Evolutionary conservation across 1,140 invertebrate genomes (phyloP).

Genomic region (Drosophila mojavensis): DNA sequence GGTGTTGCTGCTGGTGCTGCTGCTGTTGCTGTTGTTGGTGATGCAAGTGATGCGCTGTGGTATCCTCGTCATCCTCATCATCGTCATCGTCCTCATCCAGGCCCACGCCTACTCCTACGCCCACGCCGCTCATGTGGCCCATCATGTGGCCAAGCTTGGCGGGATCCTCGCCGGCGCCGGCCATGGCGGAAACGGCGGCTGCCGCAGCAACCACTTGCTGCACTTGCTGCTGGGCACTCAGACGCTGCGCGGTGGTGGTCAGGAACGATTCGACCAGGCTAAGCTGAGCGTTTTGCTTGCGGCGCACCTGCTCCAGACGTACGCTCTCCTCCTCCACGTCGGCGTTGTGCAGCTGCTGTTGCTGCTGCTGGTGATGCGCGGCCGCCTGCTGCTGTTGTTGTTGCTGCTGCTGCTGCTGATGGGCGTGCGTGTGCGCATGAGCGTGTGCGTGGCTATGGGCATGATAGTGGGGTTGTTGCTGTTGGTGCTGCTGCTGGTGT

Average conservation of each 20-base stretch:
- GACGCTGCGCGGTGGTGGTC: slow-evolving; percentile 77
- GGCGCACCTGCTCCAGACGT: slow-evolving; percentile 68
- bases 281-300: slow-evolving; percentile 80
- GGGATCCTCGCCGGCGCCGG: slow-evolving; percentile 67
- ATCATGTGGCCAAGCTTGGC: slow-evolving; percentile 76
- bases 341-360: slow-evolving; percentile 60
- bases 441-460: slow-evolving; percentile 40
- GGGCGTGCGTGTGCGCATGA: slow-evolving; percentile 54
- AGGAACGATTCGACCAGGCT: slow-evolving; percentile 82
- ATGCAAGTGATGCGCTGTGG: slow-evolving; percentile 36
- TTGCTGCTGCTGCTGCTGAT: slow-evolving; percentile 58
- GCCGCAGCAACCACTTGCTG: slow-evolving; percentile 80
- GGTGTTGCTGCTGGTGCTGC: slow-evolving; percentile 40
- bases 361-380: slow-evolving; percentile 40
- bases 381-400: slow-evolving; percentile 41
- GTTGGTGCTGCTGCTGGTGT: slow-evolving; percentile 18
- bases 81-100: slow-evolving; percentile 72
- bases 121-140: slow-evolving; percentile 63
- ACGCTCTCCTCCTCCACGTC: slow-evolving; percentile 71
- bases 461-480: slow-evolving; percentile 35
- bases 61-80: slow-evolving; percentile 67
- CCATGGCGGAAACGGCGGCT: slow-evolving; percentile 78
- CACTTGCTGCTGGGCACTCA: slow-evolving; percentile 79
- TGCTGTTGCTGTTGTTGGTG: slow-evolving; percentile 38
- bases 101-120: slow-evolving; percentile 47